phyloP scores from a whole-genome alignment of 2,797 vertebrate species.

The Rhadinocentrus ornatus region DNA sequence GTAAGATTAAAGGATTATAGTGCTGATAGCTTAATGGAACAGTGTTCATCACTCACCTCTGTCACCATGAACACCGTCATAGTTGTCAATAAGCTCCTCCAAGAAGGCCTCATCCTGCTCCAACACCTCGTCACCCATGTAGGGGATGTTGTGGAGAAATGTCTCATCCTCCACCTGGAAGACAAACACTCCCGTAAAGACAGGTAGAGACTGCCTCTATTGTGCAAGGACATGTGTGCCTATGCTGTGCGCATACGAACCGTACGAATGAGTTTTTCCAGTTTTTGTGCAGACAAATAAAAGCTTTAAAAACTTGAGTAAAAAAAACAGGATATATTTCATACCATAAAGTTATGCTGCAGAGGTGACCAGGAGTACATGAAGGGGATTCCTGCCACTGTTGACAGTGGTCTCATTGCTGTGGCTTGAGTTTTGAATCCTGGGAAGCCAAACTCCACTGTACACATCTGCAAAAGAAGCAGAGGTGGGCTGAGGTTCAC shows the following conservation, averaged over 20 bases:
- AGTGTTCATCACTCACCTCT: conserved; percentile 60
- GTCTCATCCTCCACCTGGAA: conserved; percentile 98
- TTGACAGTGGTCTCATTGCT: conserved; percentile 92
- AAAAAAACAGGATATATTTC: background rate
- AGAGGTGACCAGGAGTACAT: conserved; percentile 99
- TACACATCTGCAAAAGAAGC: conserved; percentile 84
- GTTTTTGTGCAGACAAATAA: conserved; percentile 4
- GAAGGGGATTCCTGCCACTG: conserved; percentile 94
- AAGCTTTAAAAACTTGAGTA: background rate
- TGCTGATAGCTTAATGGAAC: background rate
- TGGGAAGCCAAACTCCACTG: conserved; percentile 92
- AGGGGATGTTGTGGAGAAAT: conserved; percentile 97
- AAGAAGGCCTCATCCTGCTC: conserved; percentile 98
- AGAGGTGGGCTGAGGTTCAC: conserved; percentile 9
- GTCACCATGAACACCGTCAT: conserved; percentile 90
- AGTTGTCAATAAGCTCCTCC: conserved; percentile 98
- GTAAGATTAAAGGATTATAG: background rate
- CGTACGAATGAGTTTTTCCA: background rate
- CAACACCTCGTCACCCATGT: conserved; percentile 97
- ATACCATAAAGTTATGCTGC: conserved; percentile 99
- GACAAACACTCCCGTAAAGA: conserved; percentile 10
- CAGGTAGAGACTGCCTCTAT: background rate
- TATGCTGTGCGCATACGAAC: too few relatives aligned
- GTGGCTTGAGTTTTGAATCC: conserved; percentile 90
- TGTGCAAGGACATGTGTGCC: background rate